Evolutionary conservation across 2,113 vertebrate genomes (phyloP), one percentile per base, ranked within the genome.

Genomic region (Meriones unguiculatus): DNA sequence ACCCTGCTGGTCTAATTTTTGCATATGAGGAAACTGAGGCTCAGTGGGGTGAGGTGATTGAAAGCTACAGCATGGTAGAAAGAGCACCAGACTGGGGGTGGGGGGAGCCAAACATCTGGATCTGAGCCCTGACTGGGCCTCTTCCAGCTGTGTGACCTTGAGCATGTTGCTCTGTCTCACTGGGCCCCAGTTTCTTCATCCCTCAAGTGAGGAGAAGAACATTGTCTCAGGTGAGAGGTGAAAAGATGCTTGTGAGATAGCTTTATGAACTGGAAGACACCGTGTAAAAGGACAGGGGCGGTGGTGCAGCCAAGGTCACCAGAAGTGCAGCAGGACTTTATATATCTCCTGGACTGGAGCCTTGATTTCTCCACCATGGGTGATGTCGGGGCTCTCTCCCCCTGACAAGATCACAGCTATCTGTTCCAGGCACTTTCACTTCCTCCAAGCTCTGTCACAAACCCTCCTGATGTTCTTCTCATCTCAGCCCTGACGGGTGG

Each of bases 301-400:
- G 22, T 22, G n/a, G 22, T 6, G 9, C 38, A 24, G 14, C 67
- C 97, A 94, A 96, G 95, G 96, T 96, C 96, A 95, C 88, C 72
- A 67, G 70, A 62, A 95, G 17, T 78, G 76, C 38, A 90, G 28
- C 46, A 62, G 72, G 64, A 80, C 46, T 93, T 32, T 30, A 82
- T 65, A 69, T 73, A 30, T 46, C 52, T 76, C n/a, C 25, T 32
- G 41, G 90, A 52, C 57, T 30, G 59, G 30, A 38, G 84, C 35
- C 41, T 91, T 67, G 69, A 59, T 78, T 57, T 9, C 57, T 59
- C 69, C 41, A 28, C 14, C 64, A 2, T 3, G 28, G 54, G 22
- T 32, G 87, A 78, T 57, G 9, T 0, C 22, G 89, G 78, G 38
- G 32, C 22, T 82, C 80, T 65, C 32, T 20, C n/a, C 91, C 57